phyloP scores from a whole-genome alignment of 2,888 invertebrate species.

The Odontocolon sp. region DNA sequence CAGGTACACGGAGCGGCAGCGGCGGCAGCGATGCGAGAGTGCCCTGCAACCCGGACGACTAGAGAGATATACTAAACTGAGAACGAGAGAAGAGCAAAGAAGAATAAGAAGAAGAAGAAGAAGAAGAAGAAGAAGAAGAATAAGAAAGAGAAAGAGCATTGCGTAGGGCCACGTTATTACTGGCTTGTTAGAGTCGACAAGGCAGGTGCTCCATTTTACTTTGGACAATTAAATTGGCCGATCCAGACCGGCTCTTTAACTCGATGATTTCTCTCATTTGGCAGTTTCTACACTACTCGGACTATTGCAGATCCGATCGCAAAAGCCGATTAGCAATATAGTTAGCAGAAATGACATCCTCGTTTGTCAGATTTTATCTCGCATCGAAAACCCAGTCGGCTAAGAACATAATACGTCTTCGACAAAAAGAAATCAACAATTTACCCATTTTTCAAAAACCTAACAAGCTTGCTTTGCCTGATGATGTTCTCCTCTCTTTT shows the following conservation, averaged over 20 bases:
- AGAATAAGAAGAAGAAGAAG: conserved; percentile 36
- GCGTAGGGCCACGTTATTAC: conserved; percentile 75
- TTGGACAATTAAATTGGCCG: conserved; percentile 79
- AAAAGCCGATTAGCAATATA: conserved; percentile 19
- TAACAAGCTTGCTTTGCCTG: conserved; percentile 20
- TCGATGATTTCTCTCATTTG: conserved; percentile 61
- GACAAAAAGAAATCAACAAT: background rate
- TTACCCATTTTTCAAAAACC: conserved; percentile 12
- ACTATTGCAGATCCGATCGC: background rate
- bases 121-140: conserved; percentile 52
- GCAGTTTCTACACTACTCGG: conserved; percentile 38
- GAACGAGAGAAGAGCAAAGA: conserved; percentile 50
- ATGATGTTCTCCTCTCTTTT: background rate
- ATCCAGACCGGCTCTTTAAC: conserved; percentile 63
- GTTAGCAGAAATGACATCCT: conserved; percentile 50
- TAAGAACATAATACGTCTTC: background rate
- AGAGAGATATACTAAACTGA: conserved; percentile 44
- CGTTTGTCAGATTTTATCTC: conserved; percentile 58
- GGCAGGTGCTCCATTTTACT: conserved; percentile 80
- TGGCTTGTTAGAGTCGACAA: conserved; percentile 76
- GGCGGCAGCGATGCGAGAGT: conserved; percentile 62
- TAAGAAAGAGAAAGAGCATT: conserved; percentile 63
- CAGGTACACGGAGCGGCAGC: conserved; percentile 73
- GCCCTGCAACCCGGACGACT: conserved; percentile 54
- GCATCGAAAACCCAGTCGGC: background rate